Evolutionary conservation across 1,140 invertebrate genomes (phyloP).

Genomic region (Heliconius nattereri): DNA sequence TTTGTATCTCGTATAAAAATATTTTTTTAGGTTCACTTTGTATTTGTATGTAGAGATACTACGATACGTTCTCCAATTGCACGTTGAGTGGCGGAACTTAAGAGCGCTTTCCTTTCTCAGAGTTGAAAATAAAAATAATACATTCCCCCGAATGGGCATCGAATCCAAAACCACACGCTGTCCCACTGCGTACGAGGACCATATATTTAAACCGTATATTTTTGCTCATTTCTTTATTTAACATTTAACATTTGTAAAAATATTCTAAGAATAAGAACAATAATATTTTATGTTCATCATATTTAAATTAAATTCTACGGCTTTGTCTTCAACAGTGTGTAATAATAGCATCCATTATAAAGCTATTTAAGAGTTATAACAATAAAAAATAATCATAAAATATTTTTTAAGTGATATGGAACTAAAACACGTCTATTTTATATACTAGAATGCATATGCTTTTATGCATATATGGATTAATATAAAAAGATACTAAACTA

Average conservation of each 20-base stretch:
- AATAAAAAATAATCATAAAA: not conserved
- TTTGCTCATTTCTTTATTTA: no score
- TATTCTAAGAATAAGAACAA: not conserved
- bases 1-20: no score
- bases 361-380: not conserved
- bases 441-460: not conserved
- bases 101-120: no score
- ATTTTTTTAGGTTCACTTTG: no score
- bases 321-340: not conserved
- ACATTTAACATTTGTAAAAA: not conserved
- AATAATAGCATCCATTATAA: constrained; percentile 1
- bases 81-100: no score
- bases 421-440: not conserved
- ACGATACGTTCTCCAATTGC: no score
- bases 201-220: no score
- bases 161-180: no score
- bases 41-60: no score
- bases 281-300: not conserved
- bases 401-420: not conserved
- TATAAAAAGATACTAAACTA: not conserved
- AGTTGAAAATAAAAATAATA: no score
- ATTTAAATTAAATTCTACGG: not conserved
- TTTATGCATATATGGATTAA: not conserved
- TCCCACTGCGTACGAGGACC: no score
- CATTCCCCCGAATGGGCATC: no score